Conservation (phyloP, 1,140 invertebrate genomes). For the Temnothorax nylanderi region DNA sequence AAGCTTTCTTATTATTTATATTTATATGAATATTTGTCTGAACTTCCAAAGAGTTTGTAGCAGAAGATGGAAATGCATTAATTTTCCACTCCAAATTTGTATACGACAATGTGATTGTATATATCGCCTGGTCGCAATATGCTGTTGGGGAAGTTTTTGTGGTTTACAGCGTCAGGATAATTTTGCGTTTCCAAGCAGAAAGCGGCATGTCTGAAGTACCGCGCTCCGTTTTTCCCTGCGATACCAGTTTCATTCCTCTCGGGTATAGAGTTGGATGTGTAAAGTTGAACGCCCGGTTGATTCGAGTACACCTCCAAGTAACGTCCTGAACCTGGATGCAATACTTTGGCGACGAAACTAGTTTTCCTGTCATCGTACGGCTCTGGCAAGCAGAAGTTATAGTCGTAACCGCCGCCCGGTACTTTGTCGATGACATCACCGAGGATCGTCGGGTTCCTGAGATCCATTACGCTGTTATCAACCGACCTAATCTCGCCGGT, state of each 20-base stretch:
- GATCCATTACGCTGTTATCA: slow-evolving; percentile 87
- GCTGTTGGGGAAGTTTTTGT: slow-evolving; percentile 91
- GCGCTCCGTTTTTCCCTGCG: slow-evolving; percentile 89
- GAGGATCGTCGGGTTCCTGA: slow-evolving; percentile 86
- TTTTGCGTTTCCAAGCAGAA: slow-evolving; percentile 97
- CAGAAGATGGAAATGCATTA: not conserved
- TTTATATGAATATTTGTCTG: not conserved
- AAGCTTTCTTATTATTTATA: not conserved
- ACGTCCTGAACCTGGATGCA: slow-evolving; percentile 90
- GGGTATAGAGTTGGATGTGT: slow-evolving; percentile 93
- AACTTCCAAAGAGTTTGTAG: not conserved
- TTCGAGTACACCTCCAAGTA: slow-evolving; percentile 92
- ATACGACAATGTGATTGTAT: slow-evolving; percentile 88
- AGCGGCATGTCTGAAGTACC: slow-evolving; percentile 92
- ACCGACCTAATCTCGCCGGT: slow-evolving; percentile 91
- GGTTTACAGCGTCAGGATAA: slow-evolving; percentile 96
- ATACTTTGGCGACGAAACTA: slow-evolving; percentile 85
- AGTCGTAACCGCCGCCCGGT: slow-evolving; percentile 88
- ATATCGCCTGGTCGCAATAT: slow-evolving; percentile 90
- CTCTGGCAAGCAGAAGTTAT: slow-evolving; percentile 88
- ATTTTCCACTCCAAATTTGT: slow-evolving; percentile 87
- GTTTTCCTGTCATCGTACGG: slow-evolving; percentile 50
- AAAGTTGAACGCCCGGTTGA: slow-evolving; percentile 96
- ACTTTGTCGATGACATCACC: slow-evolving; percentile 84
- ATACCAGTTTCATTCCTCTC: slow-evolving; percentile 81